phyloP scores from a whole-genome alignment of 2,113 vertebrate species.

The Planiliza haematocheilus region DNA sequence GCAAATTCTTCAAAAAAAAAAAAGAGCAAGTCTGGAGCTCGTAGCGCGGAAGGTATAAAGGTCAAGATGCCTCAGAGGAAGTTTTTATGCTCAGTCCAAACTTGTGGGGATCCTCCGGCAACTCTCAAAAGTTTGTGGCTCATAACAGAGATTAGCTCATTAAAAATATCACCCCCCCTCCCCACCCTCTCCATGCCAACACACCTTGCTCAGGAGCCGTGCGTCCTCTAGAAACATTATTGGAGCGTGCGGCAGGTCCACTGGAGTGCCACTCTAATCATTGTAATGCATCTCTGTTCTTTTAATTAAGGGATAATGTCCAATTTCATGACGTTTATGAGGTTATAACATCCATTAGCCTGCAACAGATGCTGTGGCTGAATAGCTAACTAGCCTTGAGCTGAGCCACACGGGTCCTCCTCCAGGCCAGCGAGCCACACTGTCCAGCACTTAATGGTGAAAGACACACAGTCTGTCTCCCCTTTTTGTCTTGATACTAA shows the following conservation, averaged over 20 bases:
- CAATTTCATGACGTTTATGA: constrained; percentile 89
- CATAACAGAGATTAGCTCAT: constrained; percentile 54
- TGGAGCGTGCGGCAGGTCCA: constrained; percentile 62
- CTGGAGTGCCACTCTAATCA: constrained; percentile 81
- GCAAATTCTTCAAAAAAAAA: constrained; percentile 32
- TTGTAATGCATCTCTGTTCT: constrained; percentile 88
- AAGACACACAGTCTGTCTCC: constrained; percentile 49
- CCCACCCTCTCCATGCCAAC: constrained; percentile 15
- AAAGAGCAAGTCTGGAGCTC: constrained; percentile 17
- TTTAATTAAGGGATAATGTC: constrained; percentile 90
- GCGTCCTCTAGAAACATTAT: constrained; percentile 73
- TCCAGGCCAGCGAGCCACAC: constrained; percentile 68
- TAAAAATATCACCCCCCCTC: constrained; percentile 64
- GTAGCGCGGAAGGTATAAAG: constrained; percentile 33
- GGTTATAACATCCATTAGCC: constrained; percentile 90
- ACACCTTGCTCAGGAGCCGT: constrained; percentile 53
- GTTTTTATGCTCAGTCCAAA: constrained; percentile 40
- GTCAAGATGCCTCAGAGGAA: constrained; percentile 42
- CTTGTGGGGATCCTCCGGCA: constrained; percentile 12
- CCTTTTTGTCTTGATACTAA: constrained; percentile 43
- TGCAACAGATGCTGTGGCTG: constrained; percentile 85
- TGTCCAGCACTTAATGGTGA: constrained; percentile 65
- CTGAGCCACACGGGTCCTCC: constrained; percentile 71
- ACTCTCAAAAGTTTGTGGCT: constrained; percentile 58
- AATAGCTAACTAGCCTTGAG: constrained; percentile 83